Conservation (phyloP, 2,888 invertebrate genomes). For the Pristionchus exspectatus region DNA sequence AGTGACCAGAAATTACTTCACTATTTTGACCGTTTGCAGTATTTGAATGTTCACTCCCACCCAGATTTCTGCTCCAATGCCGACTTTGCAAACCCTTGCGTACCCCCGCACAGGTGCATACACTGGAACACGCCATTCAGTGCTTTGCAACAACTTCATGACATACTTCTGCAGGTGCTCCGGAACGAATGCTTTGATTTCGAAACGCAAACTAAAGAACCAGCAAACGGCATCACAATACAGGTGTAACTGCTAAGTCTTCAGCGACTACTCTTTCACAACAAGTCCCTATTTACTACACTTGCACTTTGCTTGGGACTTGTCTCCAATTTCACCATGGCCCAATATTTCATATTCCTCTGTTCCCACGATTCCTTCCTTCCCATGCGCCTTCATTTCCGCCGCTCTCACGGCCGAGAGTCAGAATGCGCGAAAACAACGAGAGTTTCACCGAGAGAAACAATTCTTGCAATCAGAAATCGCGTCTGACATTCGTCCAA, state of each 20-base stretch:
- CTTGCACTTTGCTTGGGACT: not conserved
- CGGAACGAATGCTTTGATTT: too few species aligned
- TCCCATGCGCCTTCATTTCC: constrained; percentile 1
- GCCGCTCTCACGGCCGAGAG: not conserved
- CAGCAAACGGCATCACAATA: too few species aligned
- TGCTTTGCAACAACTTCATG: not conserved
- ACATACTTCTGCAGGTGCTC: not conserved
- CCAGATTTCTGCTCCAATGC: too few species aligned
- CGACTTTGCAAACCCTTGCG: too few species aligned
- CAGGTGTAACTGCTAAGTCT: too few species aligned
- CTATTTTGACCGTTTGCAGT: too few species aligned
- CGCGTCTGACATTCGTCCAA: not conserved
- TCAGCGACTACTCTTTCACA: not conserved
- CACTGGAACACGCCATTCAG: not conserved
- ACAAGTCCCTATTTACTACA: not conserved
- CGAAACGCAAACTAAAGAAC: too few species aligned
- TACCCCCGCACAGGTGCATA: not conserved
- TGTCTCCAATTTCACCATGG: not conserved
- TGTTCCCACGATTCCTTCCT: not conserved
- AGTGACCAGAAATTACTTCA: too few species aligned
- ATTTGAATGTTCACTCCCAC: too few species aligned
- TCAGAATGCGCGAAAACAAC: constrained; percentile 2
- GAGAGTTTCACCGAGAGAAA: not conserved
- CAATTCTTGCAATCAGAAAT: not conserved
- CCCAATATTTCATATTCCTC: not conserved